These are phyloP conservation scores for Phoebastria nigripes DNA, from an alignment of 2,797 vertebrate species.

Conservation along the genomic window DNA sequence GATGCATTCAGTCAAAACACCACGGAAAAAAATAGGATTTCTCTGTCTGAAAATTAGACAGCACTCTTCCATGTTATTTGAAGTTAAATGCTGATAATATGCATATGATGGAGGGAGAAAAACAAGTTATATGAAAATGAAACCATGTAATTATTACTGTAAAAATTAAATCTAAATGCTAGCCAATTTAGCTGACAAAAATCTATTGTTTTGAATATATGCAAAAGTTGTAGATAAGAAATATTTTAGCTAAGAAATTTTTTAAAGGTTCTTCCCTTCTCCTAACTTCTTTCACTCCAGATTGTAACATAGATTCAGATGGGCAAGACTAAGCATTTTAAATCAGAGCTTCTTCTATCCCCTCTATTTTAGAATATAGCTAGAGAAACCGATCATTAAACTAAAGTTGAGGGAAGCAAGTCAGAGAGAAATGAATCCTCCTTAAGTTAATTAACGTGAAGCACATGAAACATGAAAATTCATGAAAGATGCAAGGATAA, in stretches of 20 bases:
- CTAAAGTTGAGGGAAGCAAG: not conserved
- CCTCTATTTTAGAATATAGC: not conserved
- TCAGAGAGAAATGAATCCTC: not conserved
- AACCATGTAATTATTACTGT: constrained; percentile 20
- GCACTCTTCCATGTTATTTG: constrained; percentile 29
- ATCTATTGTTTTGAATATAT: not conserved
- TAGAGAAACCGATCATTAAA: not conserved
- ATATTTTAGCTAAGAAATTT: not conserved
- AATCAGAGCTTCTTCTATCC: not conserved
- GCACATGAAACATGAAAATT: not conserved
- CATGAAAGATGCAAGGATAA: not conserved
- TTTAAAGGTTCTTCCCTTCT: not conserved
- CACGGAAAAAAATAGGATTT: constrained; percentile 58
- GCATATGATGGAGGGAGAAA: not conserved
- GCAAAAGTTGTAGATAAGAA: not conserved
- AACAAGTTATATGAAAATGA: constrained; percentile 2
- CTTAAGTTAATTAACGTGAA: not conserved
- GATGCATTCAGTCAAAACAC: constrained; percentile 66
- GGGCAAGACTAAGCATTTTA: not conserved
- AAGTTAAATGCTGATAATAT: constrained; percentile 45
- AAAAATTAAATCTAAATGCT: not conserved
- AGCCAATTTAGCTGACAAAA: constrained; percentile 11
- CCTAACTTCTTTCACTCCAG: not conserved
- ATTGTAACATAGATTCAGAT: not conserved
- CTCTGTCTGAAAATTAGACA: constrained; percentile 59